Evolutionary conservation across 2,888 invertebrate genomes (phyloP).

Genomic region (Neelides folsomi): DNA sequence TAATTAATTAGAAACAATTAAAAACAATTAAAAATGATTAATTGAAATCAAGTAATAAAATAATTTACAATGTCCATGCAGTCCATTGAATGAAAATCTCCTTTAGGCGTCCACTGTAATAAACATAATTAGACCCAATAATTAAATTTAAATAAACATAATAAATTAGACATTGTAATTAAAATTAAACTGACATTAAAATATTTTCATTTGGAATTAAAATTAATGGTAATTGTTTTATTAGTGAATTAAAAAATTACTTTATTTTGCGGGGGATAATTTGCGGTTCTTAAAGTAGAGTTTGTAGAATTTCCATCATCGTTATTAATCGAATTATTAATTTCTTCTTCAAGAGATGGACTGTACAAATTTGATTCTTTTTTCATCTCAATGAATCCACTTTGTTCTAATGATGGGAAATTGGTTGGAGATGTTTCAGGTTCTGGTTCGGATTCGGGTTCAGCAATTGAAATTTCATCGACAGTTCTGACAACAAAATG

Average conservation of each 20-base stretch:
- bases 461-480: not conserved
- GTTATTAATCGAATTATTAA: too few species aligned
- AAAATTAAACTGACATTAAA: too few species aligned
- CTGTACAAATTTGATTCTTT: not conserved
- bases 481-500: not conserved
- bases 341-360: not conserved
- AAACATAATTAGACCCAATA: not conserved
- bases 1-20: too few species aligned
- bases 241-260: not conserved
- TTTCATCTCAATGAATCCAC: not conserved
- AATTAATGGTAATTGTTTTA: not conserved
- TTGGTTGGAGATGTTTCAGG: constrained; percentile 38
- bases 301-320: too few species aligned
- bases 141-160: not conserved
- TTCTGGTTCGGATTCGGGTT: constrained; percentile 17
- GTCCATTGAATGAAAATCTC: constrained; percentile 87
- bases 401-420: not conserved
- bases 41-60: too few species aligned
- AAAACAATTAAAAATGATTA: too few species aligned
- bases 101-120: constrained; percentile 49
- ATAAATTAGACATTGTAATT: too few species aligned
- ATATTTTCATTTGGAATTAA: not conserved
- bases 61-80: constrained; percentile 81
- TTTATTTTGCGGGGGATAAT: not conserved
- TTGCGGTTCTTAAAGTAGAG: not conserved